A percentile compares a stretch with the other conserved stretches of the same genome.
Evolutionary conservation across 1,140 invertebrate genomes (phyloP).

Genomic region (Campoletis sonorensis): DNA sequence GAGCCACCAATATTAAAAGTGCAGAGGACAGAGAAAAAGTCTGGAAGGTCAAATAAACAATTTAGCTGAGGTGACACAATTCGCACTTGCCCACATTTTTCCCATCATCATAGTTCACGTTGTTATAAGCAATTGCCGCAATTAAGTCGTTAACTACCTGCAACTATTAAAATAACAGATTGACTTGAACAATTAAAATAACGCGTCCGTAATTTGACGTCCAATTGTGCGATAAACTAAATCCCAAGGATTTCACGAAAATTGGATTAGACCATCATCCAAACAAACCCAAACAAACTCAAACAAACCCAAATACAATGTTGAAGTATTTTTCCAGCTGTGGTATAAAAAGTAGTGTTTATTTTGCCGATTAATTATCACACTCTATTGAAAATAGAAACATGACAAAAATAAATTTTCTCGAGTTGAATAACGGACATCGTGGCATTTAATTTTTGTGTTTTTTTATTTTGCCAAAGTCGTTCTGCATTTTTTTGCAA

Average conservation of each 20-base stretch:
- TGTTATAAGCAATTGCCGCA: background rate
- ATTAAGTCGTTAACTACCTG: background rate
- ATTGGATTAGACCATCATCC: too few species aligned
- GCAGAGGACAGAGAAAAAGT: background rate
- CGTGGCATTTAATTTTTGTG: background rate
- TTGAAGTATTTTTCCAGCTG: background rate
- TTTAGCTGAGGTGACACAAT: constrained; percentile 13
- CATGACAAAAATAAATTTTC: too few species aligned
- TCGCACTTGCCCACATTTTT: constrained; percentile 22
- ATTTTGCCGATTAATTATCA: background rate
- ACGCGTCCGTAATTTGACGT: too few species aligned
- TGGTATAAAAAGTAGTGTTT: background rate
- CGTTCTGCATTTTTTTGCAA: background rate
- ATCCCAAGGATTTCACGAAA: too few species aligned
- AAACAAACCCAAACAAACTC: too few species aligned
- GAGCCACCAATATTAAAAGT: background rate
- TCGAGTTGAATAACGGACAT: too few species aligned
- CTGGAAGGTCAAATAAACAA: constrained; percentile 15
- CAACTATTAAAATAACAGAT: background rate
- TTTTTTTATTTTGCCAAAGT: background rate
- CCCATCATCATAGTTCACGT: background rate
- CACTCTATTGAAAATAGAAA: too few species aligned
- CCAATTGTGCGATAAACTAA: too few species aligned
- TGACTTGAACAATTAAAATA: background rate
- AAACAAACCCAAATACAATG: too few species aligned